Evolutionary conservation across 2,888 invertebrate species (phyloP).

Genomic region (Folsomia candida): DNA sequence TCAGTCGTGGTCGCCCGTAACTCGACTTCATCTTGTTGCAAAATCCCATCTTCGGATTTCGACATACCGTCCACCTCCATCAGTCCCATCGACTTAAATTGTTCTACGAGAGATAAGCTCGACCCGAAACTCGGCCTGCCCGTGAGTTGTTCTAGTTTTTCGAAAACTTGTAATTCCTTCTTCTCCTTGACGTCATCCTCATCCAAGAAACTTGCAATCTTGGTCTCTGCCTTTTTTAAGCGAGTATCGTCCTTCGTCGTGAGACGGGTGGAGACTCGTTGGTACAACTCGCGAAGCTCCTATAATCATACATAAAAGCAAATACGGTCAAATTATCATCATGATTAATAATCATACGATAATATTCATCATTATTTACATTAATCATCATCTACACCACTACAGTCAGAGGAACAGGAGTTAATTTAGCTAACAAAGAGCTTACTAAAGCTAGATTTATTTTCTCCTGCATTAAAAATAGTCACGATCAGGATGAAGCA

Average conservation of each 20-base stretch:
- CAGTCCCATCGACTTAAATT: too few relatives aligned
- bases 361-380: too few relatives aligned
- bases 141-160: conserved; percentile 2
- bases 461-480: too few relatives aligned
- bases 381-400: too few relatives aligned
- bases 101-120: neutral
- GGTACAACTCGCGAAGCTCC: neutral
- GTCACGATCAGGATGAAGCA: too few relatives aligned
- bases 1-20: neutral
- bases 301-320: too few relatives aligned
- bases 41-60: too few relatives aligned
- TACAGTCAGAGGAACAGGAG: too few relatives aligned
- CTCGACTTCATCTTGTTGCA: conserved; percentile 17
- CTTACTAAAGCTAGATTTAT: too few relatives aligned
- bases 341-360: too few relatives aligned
- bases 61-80: neutral
- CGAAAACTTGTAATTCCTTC: conserved; percentile 9
- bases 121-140: neutral
- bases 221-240: neutral
- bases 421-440: too few relatives aligned
- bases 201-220: neutral
- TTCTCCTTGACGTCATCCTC: neutral
- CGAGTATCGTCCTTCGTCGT: neutral
- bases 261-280: neutral
- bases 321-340: too few relatives aligned